Percentiles rank a stretch among this genome's conserved stretches.
These are phyloP conservation scores for Rhogogaster chlorosoma DNA, from an alignment of 2,888 invertebrate genomes.

Conservation along the genomic window DNA sequence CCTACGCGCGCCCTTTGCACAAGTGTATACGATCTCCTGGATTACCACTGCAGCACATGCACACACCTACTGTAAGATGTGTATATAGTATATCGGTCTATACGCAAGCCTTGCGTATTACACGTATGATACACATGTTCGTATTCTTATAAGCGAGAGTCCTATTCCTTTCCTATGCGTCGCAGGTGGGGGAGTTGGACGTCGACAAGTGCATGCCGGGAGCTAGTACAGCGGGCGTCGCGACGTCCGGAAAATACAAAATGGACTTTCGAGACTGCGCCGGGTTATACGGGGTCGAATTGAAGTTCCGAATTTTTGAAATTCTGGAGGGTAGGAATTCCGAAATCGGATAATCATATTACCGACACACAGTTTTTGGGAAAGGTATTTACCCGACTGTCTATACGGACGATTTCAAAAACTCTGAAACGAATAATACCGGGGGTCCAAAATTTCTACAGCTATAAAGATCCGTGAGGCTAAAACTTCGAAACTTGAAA, in stretches of 20 bases:
- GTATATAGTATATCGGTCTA: conserved; percentile 32
- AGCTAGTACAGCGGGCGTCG: conserved; percentile 28
- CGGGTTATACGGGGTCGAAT: too few relatives aligned
- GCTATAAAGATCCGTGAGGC: too few relatives aligned
- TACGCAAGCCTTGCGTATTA: conserved; percentile 34
- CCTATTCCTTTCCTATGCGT: conserved; percentile 50
- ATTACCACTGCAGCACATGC: conserved; percentile 4
- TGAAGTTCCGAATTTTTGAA: too few relatives aligned
- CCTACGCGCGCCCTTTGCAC: conserved; percentile 26
- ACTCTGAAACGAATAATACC: too few relatives aligned
- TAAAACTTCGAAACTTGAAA: too few relatives aligned
- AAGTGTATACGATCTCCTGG: conserved; percentile 55
- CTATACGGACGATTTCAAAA: too few relatives aligned
- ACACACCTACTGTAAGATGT: neutral
- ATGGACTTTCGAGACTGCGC: neutral
- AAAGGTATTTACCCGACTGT: too few relatives aligned
- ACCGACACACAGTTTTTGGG: too few relatives aligned
- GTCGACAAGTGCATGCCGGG: conserved; percentile 53
- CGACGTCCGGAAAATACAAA: conserved; percentile 4
- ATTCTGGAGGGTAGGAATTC: too few relatives aligned
- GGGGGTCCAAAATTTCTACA: too few relatives aligned
- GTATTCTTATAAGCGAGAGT: conserved; percentile 3
- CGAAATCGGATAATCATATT: too few relatives aligned
- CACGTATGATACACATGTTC: neutral
- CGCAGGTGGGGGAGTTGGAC: conserved; percentile 57